phyloP scores from a whole-genome alignment of 2,113 vertebrate species.

The Hystrix brachyura region DNA sequence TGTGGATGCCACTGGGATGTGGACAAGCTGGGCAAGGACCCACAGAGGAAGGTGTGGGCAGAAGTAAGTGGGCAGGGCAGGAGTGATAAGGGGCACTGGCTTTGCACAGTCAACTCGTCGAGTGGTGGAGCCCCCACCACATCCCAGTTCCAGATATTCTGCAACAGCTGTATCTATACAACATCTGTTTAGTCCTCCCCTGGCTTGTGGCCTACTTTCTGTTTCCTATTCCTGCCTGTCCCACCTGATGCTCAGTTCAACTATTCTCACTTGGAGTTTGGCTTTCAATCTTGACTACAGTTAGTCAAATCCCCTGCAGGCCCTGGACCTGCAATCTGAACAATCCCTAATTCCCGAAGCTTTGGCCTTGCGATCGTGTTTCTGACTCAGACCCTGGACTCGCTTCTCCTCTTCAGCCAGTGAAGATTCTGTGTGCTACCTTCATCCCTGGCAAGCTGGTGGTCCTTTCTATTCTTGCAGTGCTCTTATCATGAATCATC shows the following conservation, averaged over 20 bases:
- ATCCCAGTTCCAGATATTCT: neutral
- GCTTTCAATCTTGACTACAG: neutral
- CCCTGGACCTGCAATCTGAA: neutral
- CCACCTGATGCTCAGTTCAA: neutral
- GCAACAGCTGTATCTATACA: accelerated
- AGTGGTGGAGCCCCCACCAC: neutral
- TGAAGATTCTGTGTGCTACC: neutral
- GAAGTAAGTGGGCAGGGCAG: neutral
- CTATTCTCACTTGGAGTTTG: neutral
- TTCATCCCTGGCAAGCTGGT: neutral
- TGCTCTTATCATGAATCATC: neutral
- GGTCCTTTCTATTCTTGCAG: neutral
- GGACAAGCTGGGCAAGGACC: neutral
- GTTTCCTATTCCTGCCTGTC: neutral
- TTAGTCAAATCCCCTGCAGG: neutral
- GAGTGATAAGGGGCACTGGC: neutral
- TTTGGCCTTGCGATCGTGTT: neutral
- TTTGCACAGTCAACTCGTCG: neutral
- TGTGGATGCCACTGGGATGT: neutral
- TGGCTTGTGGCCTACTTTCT: neutral
- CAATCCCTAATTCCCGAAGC: neutral
- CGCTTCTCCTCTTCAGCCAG: neutral
- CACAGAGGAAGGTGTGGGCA: neutral
- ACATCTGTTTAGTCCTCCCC: neutral
- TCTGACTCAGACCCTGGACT: neutral